Evolutionary conservation across 37 sponge, comb jelly and placozoan species (phyloP).

Genomic region (Agelas oroides): DNA sequence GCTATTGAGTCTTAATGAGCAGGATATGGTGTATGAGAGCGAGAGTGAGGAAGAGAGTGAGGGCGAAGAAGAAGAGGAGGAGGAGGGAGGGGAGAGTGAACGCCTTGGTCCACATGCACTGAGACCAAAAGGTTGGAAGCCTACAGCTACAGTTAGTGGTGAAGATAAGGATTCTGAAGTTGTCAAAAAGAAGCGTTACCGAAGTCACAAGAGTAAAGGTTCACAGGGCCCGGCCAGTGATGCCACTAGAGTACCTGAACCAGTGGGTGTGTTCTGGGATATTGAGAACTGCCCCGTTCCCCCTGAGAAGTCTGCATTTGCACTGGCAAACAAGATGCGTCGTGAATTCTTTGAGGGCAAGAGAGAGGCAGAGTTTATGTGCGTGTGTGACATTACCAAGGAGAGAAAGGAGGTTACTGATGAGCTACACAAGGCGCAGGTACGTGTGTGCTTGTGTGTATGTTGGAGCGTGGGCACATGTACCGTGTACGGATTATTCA

Average conservation of each 20-base stretch:
- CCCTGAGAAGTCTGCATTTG: conserved; percentile 64
- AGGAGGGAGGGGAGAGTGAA: not conserved
- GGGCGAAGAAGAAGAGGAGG: not conserved
- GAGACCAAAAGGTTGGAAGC: not conserved
- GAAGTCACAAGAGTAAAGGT: not conserved
- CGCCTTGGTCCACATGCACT: no score
- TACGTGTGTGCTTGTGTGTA: conserved; percentile 30
- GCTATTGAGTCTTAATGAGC: conserved; percentile 48
- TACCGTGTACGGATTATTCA: not conserved
- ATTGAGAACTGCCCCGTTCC: conserved; percentile 92
- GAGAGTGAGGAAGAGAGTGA: not conserved
- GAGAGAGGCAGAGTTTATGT: conserved; percentile 92
- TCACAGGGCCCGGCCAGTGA: not conserved
- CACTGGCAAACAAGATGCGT: conserved; percentile 75
- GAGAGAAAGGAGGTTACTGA: conserved; percentile 76
- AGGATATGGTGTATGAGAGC: not conserved
- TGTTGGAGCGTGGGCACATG: not conserved
- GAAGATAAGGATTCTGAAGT: not conserved
- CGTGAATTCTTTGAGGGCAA: conserved; percentile 76
- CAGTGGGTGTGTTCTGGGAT: conserved; percentile 95
- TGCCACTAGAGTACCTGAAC: conserved; percentile 40
- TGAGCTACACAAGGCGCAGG: conserved; percentile 84
- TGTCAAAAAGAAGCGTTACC: not conserved
- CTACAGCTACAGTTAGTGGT: not conserved
- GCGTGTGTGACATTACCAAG: conserved; percentile 91